A percentile compares a stretch with the other conserved stretches of the same genome.
Conservation (phyloP, 2,113 vertebrate genomes). For the Cettia cetti region DNA sequence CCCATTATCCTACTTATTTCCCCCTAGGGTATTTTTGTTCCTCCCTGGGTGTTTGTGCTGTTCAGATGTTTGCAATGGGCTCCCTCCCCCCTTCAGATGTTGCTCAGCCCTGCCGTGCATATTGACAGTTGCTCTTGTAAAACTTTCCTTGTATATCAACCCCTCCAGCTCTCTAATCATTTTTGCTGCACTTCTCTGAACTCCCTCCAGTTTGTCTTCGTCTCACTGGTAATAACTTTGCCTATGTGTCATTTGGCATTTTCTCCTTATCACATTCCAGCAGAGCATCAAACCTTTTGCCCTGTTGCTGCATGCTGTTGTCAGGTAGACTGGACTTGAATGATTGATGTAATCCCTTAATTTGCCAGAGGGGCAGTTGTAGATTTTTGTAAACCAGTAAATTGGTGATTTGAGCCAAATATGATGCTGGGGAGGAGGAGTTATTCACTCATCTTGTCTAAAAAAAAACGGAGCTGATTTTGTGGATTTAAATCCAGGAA, state of each 20-base stretch:
- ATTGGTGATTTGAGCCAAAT: constrained; percentile 56
- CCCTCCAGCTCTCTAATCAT: constrained; percentile 65
- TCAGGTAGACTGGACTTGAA: constrained; percentile 57
- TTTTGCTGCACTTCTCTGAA: constrained; percentile 66
- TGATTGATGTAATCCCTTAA: constrained; percentile 63
- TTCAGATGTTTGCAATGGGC: neutral
- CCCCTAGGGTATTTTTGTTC: constrained; percentile 31
- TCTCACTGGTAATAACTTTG: constrained; percentile 46
- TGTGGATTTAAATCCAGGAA: constrained; percentile 35
- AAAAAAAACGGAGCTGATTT: constrained; percentile 34
- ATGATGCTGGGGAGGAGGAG: neutral
- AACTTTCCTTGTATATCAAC: constrained; percentile 57
- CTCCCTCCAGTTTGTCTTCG: constrained; percentile 61
- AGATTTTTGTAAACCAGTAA: constrained; percentile 49
- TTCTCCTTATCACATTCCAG: constrained; percentile 63
- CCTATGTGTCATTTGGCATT: constrained; percentile 58
- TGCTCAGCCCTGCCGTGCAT: constrained; percentile 42
- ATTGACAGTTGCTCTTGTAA: constrained; percentile 49
- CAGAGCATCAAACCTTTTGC: constrained; percentile 65
- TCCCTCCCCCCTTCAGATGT: constrained; percentile 16
- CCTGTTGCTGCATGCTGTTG: constrained; percentile 41
- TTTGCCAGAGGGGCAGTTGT: constrained; percentile 51
- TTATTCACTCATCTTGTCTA: constrained; percentile 40
- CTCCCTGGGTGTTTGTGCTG: constrained; percentile 15
- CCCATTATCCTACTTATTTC: constrained; percentile 34